Base-by-base conservation (phyloP, 2,888 invertebrate species). In the Alloscopus bannaensis region DNA sequence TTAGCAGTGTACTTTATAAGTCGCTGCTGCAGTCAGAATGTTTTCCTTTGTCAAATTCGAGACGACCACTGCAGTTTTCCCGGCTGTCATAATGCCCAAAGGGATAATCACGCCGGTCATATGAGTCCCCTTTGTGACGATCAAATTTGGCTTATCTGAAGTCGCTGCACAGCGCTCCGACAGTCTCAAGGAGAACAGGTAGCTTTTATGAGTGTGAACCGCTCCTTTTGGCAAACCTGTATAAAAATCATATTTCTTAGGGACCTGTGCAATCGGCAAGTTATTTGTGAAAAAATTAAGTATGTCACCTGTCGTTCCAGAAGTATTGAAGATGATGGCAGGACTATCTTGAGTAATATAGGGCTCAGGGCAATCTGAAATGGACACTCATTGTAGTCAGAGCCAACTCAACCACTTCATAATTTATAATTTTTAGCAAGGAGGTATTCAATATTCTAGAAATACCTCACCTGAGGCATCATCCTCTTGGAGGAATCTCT, bases 41-140 rank as follows among this genome's bases (percentile, higher is more conserved):
- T 52, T 79, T 18, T 84, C 76, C 36, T 65, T 66, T 1, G 69
- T 81, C 1, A 85, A 60, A 13, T 52, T 73, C 0, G 82, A 66
- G 8, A 83, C 80, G 8, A 81, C 80, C 0, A 84, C 29, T 6
- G 24, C 18, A 0, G 68, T 68, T 28, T 72, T 73, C 16, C 84
- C 84, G 11, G 16, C 8, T 1, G 18, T 13, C 36, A 85, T 8
- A 0, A 47, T 8, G 20, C 57, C 18, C 0, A 83, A 42, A 8
- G 81, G 78, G 0, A 80, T 24, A 0, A 71, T 11, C 0, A 52
- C 22, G 4, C 84, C 84, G 18, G 78, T 75, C 13, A 84, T 78
- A 57, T 85, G 85, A 1, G 85, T 83, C 11, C 81, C 82, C 52
- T 82, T 83, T 29, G 82, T 57, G 18, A 80, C 68, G 18, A 78